Evolutionary conservation across 2,888 invertebrate genomes (phyloP), one percentile per base, ranked within the genome.

Genomic region (Perizoma flavofasciatum): DNA sequence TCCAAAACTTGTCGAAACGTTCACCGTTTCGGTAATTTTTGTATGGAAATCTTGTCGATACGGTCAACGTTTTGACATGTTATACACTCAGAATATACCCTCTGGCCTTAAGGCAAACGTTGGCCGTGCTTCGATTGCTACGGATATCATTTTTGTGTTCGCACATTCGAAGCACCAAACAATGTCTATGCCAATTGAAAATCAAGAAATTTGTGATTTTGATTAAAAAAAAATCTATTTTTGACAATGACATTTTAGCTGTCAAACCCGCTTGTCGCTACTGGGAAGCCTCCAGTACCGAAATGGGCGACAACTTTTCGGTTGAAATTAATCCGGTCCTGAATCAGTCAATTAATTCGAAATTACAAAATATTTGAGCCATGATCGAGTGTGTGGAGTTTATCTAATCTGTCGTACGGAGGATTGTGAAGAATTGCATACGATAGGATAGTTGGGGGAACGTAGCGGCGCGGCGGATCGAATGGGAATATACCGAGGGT

Each of bases 321-420:
- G 33, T 48, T 37, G 33, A 58, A 58, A 59, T 55, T n/a, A 56
- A 59, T 55, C 51, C 40, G 55, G 54, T 62, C 66, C 65, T 62
- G 51, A 46, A 65, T 53, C 65, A 61, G 67, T 69, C 67, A 69
- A 67, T 69, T 69, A 67, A 55, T 55, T 58, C 51, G 5, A 55
- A 63, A 52, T 55, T 54, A 41, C 55, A 63, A 63, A 47, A 61
- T 44, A 59, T 67, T 69, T 65, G 66, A 61, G 69, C 65, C 67
- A 66, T 63, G 61, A 61, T 59, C 69, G 61, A 61, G 53, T 60
- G 59, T 55, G 47, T 58, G 61, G 68, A 66, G 65, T 65, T 68
- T 66, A 66, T 66, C 66, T 66, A 47, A 61, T 56, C 34, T 66
- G 57, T 55, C 47, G 43, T 49, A 48, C 43, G 45, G 51, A 56